Evolutionary conservation across 2,888 invertebrate species (phyloP).

Genomic region (Andrena bicolor): DNA sequence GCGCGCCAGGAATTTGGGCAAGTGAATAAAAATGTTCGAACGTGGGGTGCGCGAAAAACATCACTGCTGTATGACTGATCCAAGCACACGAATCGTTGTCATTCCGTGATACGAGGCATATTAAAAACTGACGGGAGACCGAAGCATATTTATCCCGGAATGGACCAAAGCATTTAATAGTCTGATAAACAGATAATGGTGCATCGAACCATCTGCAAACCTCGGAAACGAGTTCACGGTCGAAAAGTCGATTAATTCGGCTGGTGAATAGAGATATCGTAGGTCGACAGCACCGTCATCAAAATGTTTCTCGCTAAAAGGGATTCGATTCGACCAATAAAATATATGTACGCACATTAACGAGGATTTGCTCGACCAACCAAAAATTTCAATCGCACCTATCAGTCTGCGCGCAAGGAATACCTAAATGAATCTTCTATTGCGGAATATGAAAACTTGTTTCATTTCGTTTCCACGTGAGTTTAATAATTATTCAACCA

Average conservation of each 20-base stretch:
- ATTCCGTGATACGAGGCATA: slow-evolving; percentile 26
- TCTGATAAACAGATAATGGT: slow-evolving; percentile 67
- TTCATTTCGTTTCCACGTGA: no score
- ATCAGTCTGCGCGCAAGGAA: neutral
- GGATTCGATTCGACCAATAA: neutral
- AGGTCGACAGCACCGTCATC: neutral
- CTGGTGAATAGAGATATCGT: slow-evolving; percentile 19
- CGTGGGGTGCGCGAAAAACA: slow-evolving; percentile 11
- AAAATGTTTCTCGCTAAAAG: slow-evolving; percentile 19
- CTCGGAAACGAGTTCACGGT: slow-evolving; percentile 36
- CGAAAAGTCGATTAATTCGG: slow-evolving; percentile 51
- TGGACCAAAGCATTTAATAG: slow-evolving; percentile 53
- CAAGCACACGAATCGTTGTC: slow-evolving; percentile 13
- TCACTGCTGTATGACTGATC: neutral
- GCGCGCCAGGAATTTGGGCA: slow-evolving; percentile 45
- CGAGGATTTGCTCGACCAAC: neutral
- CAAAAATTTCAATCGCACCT: neutral
- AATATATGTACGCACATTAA: slow-evolving; percentile 23
- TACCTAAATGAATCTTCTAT: no score
- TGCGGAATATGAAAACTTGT: no score
- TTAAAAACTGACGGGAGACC: slow-evolving; percentile 51
- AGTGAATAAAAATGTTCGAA: slow-evolving; percentile 23
- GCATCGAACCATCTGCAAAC: slow-evolving; percentile 36
- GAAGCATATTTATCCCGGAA: slow-evolving; percentile 19
- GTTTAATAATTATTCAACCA: no score